Conservation (phyloP, 2,797 vertebrate species). For the Epinephelus coioides region DNA sequence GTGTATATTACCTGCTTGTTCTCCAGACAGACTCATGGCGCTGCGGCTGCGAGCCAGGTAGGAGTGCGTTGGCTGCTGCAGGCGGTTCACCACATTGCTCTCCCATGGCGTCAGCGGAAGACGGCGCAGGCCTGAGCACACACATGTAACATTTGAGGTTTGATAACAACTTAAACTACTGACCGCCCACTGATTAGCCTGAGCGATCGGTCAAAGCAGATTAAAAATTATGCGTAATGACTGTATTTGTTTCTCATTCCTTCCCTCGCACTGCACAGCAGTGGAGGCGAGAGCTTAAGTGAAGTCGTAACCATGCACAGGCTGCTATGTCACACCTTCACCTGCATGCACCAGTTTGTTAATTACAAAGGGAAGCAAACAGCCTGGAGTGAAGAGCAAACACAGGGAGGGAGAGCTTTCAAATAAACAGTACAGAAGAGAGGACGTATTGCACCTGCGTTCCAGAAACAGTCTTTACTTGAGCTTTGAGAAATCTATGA, state of each 20-base stretch:
- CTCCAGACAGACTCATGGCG: slow-evolving; percentile 93
- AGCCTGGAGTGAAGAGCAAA: slow-evolving; percentile 47
- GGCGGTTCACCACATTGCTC: slow-evolving; percentile 94
- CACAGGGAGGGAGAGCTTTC: slow-evolving; percentile 33
- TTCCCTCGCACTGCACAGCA: slow-evolving; percentile 5
- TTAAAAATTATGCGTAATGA: slow-evolving; percentile 28
- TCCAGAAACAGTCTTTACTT: background rate
- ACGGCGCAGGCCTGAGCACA: slow-evolving; percentile 88
- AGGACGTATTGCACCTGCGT: background rate
- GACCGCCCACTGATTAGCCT: slow-evolving; percentile 33
- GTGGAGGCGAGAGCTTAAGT: slow-evolving; percentile 22
- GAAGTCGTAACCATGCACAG: slow-evolving; percentile 48
- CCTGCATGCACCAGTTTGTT: slow-evolving; percentile 54
- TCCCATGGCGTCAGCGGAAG: slow-evolving; percentile 95
- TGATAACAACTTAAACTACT: slow-evolving; percentile 39
- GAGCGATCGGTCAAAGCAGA: slow-evolving; percentile 47
- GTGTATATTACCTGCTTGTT: slow-evolving; percentile 89
- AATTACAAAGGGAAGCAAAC: slow-evolving; percentile 36
- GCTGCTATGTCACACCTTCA: slow-evolving; percentile 40
- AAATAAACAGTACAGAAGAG: slow-evolving; percentile 12
- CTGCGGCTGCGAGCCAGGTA: slow-evolving; percentile 98
- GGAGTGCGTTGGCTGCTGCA: slow-evolving; percentile 97
- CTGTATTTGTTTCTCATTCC: slow-evolving; percentile 8
- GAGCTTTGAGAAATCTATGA: background rate
- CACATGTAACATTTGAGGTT: slow-evolving; percentile 33